Evolutionary conservation across 2,888 invertebrate species (phyloP).

Genomic region (Troilus luridus): DNA sequence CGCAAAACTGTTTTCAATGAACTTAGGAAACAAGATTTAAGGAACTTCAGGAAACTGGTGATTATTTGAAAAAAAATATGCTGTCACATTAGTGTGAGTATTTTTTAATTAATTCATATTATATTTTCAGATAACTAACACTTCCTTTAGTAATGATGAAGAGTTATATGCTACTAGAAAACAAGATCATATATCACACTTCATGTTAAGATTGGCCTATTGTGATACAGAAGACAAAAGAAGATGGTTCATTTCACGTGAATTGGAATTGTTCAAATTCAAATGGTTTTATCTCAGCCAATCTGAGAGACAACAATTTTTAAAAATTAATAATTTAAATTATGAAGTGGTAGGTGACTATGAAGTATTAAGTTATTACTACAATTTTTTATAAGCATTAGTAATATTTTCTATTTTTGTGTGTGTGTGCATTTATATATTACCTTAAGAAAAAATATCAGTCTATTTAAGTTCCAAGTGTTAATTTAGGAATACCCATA

Average conservation of each 20-base stretch:
- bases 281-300: conserved; percentile 78
- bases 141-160: conserved; percentile 72
- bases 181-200: conserved; percentile 93
- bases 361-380: too few species aligned
- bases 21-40: conserved; percentile 78
- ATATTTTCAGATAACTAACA: conserved; percentile 74
- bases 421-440: too few species aligned
- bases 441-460: too few species aligned
- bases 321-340: conserved; percentile 78
- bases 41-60: conserved; percentile 69
- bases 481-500: too few species aligned
- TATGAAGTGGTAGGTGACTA: conserved; percentile 71
- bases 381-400: too few species aligned
- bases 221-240: conserved; percentile 88
- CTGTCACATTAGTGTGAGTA: conserved; percentile 18
- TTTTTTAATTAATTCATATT: conserved; percentile 45
- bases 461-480: too few species aligned
- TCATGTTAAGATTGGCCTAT: conserved; percentile 91
- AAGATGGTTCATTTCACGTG: conserved; percentile 90
- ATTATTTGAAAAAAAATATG: conserved; percentile 54
- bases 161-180: conserved; percentile 78
- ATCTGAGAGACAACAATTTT: conserved; percentile 77
- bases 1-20: conserved; percentile 76
- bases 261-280: conserved; percentile 90
- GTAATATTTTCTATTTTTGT: too few species aligned